These are phyloP conservation scores for Heliconius melpomene DNA, from an alignment of 1,140 invertebrate genomes.

Conservation along the genomic window DNA sequence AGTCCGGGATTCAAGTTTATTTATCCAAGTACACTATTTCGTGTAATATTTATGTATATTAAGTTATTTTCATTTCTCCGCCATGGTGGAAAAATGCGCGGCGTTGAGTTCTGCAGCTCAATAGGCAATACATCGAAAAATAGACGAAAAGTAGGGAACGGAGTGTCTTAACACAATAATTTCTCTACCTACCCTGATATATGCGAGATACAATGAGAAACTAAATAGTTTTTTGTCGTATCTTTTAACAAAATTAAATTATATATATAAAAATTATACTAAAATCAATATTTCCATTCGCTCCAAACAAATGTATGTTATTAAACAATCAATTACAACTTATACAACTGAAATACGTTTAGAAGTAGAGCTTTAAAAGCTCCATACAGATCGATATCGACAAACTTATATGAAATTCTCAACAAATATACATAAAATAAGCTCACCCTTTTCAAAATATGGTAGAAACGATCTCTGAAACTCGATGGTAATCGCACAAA, in stretches of 20 bases:
- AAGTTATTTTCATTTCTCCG: too few relatives aligned
- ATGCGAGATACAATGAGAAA: neutral
- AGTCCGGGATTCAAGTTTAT: too few relatives aligned
- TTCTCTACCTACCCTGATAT: neutral
- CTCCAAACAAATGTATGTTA: neutral
- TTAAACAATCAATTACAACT: conserved; percentile 4
- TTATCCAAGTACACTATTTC: too few relatives aligned
- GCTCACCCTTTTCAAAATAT: conserved; percentile 38
- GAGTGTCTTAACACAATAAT: neutral
- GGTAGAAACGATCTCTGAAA: conserved; percentile 18
- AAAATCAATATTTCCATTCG: conserved; percentile 1
- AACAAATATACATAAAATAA: neutral
- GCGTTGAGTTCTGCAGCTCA: too few relatives aligned
- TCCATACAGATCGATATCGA: conserved; percentile 2
- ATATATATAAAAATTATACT: neutral
- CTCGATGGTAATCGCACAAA: conserved; percentile 38
- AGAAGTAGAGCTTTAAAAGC: conserved; percentile 6
- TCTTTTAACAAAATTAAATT: too few relatives aligned
- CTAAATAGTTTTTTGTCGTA: too few relatives aligned
- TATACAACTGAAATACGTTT: neutral
- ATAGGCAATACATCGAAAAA: too few relatives aligned
- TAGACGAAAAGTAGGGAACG: neutral
- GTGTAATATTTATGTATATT: too few relatives aligned
- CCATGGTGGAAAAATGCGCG: too few relatives aligned
- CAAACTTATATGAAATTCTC: neutral